Evolutionary conservation across 2,888 invertebrate genomes (phyloP), one percentile per base, ranked within the genome.

Genomic region (Norana najaformis): DNA sequence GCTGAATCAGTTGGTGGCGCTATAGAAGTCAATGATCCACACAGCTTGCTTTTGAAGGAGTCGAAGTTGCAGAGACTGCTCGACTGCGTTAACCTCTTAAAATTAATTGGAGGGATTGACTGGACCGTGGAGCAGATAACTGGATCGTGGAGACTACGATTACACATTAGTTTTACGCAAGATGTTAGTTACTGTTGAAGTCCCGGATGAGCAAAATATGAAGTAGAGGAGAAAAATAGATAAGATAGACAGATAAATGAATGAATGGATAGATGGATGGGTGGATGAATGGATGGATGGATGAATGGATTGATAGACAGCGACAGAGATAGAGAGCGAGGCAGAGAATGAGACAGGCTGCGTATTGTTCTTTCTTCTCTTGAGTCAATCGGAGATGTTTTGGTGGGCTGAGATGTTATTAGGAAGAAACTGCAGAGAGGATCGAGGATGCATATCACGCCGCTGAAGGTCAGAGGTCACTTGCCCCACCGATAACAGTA

Each of bases 401-500:
- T 69, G 8, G 30, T 30, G 30, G 69, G 69, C n/a, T 69, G 69
- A 69, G 69, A 69, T 69, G n/a, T 8, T n/a, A 69, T 5, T 30
- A 69, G 11, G 69, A 69, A n/a, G 69, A n/a, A 69, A 69, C 69
- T n/a, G 30, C 69, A 69, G 11, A 69, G 69, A 8, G 8, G 69
- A 30, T 69, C 30, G n/a, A 69, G 23, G 6, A 47, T 23, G 23
- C 20, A 23, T 47, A 47, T 47, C 11, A 47, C 20, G 47, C 20
- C 30, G 69, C 0, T 11, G 69, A 69, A 13, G 30, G 30, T 69
- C 69, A 69, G n/a, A 69, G 30, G 69, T 69, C 69, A 69, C 11
- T 69, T 11, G 69, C n/a, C 69, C 69, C 69, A 69, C 16, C 85
- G 85, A 85, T 85, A 85, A 16, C 85, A 85, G 34, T n/a, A 85